Conservation (phyloP, 35 echinoderm and acorn worm species). For the Heliocidaris erythrogramma region DNA sequence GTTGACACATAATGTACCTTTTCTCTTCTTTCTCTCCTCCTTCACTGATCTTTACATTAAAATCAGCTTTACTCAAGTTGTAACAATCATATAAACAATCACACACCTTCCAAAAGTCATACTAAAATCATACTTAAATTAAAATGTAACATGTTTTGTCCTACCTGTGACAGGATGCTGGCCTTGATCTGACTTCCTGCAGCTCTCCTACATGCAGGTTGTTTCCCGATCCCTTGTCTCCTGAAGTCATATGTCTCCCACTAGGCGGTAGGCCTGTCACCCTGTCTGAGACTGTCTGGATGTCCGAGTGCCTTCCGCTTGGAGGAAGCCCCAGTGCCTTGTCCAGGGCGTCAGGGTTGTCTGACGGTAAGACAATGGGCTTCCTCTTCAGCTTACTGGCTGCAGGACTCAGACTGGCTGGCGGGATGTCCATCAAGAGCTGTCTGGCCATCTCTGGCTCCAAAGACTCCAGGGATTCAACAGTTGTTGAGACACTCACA, state of each 20-base stretch:
- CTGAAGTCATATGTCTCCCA: background rate
- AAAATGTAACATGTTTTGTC: background rate
- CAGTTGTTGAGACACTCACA: background rate
- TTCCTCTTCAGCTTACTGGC: constrained; percentile 41
- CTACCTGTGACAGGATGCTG: constrained; percentile 4
- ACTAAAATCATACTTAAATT: background rate
- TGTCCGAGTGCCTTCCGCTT: constrained; percentile 1
- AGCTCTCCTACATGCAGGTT: background rate
- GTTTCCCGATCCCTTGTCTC: background rate
- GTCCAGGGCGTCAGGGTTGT: constrained; percentile 14
- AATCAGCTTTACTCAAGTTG: too few species aligned
- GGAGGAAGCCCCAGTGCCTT: constrained; percentile 36
- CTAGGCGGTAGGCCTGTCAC: constrained; percentile 20
- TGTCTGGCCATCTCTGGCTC: constrained; percentile 33
- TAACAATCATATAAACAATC: too few species aligned
- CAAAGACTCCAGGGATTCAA: background rate
- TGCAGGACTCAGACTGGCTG: constrained; percentile 34
- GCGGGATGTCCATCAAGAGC: constrained; percentile 34
- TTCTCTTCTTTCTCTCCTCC: too few species aligned
- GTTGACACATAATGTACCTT: too few species aligned
- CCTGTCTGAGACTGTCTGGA: background rate
- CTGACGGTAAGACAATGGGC: constrained; percentile 40
- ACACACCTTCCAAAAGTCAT: too few species aligned
- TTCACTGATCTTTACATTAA: too few species aligned
- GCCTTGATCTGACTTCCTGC: background rate